A percentile compares a stretch with the other conserved stretches of the same genome.
Conservation (phyloP, 2,888 invertebrate genomes). For the Blera fallax region DNA sequence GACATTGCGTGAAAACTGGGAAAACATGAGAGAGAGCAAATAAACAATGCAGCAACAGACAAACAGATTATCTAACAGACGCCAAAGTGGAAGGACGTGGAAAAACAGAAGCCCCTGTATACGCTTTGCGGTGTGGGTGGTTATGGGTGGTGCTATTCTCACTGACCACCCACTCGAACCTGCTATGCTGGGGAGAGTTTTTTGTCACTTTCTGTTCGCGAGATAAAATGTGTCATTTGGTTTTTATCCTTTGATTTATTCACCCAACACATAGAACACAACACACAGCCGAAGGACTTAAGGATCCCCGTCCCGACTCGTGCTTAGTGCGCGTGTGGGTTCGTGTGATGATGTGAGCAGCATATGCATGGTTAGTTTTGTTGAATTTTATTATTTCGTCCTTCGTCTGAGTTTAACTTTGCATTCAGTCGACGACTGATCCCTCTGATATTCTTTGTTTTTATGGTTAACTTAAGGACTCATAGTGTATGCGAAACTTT, state of each 20-base stretch:
- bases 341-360: conserved; percentile 23
- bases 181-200: conserved; percentile 23
- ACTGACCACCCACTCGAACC: conserved; percentile 38
- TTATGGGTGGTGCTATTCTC: background rate
- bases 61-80: conserved; percentile 71
- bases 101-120: background rate
- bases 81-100: conserved; percentile 55
- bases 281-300: conserved; percentile 31
- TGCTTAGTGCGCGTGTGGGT: background rate
- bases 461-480: conserved; percentile 67
- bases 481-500: conserved; percentile 60
- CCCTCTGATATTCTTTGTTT: conserved; percentile 68
- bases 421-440: conserved; percentile 65
- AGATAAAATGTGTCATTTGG: conserved; percentile 71
- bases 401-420: conserved; percentile 49
- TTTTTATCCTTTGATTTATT: conserved; percentile 71
- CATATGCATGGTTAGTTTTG: conserved; percentile 48
- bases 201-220: conserved; percentile 66
- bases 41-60: conserved; percentile 66
- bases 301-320: background rate
- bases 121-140: conserved; percentile 33
- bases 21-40: conserved; percentile 55
- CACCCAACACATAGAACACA: conserved; percentile 38
- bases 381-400: conserved; percentile 58
- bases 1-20: conserved; percentile 62